Conservation (phyloP, 2,797 vertebrate genomes). For the Acomys russatus region DNA sequence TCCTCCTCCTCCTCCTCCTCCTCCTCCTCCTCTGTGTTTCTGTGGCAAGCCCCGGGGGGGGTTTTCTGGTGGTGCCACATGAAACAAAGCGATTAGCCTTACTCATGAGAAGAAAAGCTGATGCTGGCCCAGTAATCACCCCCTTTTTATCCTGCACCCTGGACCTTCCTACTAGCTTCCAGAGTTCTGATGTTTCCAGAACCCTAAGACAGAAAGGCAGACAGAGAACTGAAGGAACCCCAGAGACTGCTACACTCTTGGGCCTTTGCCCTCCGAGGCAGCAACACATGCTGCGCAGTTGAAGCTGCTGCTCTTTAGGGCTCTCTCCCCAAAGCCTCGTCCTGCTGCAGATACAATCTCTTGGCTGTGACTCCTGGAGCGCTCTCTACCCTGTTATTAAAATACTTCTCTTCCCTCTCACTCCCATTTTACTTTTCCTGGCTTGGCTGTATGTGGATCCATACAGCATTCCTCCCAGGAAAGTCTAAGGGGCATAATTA, state of each 20-base stretch:
- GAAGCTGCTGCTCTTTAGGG: neutral
- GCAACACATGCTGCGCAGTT: neutral
- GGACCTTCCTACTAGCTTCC: neutral
- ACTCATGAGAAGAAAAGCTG: neutral
- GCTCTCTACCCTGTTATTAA: neutral
- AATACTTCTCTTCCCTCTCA: neutral
- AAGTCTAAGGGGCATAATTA: neutral
- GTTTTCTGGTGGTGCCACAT: neutral
- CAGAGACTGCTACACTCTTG: rapidly evolving
- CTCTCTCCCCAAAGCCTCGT: neutral
- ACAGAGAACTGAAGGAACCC: neutral
- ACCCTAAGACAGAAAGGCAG: neutral
- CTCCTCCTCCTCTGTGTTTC: neutral
- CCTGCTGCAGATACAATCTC: neutral
- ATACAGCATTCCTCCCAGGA: neutral
- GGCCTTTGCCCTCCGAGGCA: neutral
- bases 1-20: too few relatives aligned
- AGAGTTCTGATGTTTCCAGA: neutral
- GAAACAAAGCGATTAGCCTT: neutral
- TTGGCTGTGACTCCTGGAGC: neutral
- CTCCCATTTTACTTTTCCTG: neutral
- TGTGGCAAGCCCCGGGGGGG: neutral
- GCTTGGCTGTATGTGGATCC: neutral
- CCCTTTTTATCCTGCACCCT: too few relatives aligned
- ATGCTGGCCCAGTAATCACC: too few relatives aligned